Evolutionary conservation across 1,140 invertebrate species (phyloP).

Genomic region (Rhagoletis zephyria): DNA sequence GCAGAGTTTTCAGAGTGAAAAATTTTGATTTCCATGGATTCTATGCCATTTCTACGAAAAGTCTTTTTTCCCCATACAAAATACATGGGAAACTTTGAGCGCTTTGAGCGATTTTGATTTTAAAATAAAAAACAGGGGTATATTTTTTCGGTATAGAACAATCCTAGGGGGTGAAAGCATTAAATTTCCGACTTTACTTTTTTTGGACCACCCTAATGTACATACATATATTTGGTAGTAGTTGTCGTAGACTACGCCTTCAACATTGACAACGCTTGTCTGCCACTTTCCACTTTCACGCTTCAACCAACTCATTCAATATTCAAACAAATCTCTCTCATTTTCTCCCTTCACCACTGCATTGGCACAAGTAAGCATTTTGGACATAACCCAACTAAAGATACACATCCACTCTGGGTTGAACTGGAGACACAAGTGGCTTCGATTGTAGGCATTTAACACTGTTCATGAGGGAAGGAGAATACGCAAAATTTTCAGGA

Average conservation of each 20-base stretch:
- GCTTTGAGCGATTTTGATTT: too few relatives aligned
- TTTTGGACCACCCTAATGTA: too few relatives aligned
- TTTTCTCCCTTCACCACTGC: background rate
- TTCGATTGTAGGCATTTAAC: background rate
- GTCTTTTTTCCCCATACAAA: too few relatives aligned
- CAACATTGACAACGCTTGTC: background rate
- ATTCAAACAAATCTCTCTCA: constrained; percentile 10
- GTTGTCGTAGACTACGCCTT: background rate
- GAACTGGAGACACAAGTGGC: background rate
- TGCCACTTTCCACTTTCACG: constrained; percentile 30
- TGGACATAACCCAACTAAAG: background rate
- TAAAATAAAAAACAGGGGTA: too few relatives aligned
- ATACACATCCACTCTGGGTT: background rate
- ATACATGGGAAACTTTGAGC: too few relatives aligned
- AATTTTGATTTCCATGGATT: too few relatives aligned
- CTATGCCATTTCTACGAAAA: too few relatives aligned
- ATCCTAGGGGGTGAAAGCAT: too few relatives aligned
- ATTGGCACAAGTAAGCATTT: too few relatives aligned
- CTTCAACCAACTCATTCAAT: constrained; percentile 44
- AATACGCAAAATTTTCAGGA: background rate
- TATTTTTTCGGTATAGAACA: too few relatives aligned
- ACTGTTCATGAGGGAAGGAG: background rate
- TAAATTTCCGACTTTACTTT: too few relatives aligned
- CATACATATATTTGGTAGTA: background rate
- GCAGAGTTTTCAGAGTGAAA: too few relatives aligned